phyloP scores from a whole-genome alignment of 2,888 invertebrate genomes.

The Pterostichus madidus region DNA sequence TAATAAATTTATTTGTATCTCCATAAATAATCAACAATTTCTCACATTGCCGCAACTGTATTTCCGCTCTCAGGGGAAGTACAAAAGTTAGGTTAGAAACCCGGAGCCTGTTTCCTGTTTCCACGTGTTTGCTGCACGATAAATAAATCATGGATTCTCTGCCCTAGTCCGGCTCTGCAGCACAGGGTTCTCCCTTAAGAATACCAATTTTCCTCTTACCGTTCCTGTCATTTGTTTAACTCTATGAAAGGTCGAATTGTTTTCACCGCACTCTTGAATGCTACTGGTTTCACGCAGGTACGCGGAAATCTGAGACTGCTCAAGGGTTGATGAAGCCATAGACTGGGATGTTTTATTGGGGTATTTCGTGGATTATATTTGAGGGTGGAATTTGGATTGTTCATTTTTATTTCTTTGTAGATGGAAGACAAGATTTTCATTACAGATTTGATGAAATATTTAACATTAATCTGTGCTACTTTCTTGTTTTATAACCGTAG shows the following conservation, averaged over 20 bases:
- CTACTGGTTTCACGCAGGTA: background rate
- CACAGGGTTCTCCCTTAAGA: background rate
- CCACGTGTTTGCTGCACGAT: conserved; percentile 36
- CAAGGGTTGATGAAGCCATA: background rate
- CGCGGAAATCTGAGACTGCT: background rate
- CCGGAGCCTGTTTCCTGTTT: background rate
- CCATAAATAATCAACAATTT: conserved; percentile 52
- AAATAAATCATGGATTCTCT: conserved; percentile 51
- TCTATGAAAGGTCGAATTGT: conserved; percentile 40
- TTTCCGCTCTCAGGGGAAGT: background rate
- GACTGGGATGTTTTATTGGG: conserved; percentile 2
- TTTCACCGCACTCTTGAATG: conserved; percentile 2
- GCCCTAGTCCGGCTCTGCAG: too few relatives aligned
- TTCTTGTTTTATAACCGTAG: too few relatives aligned
- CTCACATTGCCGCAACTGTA: conserved; percentile 11
- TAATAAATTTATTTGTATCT: conserved; percentile 51
- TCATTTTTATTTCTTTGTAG: background rate
- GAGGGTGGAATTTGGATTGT: background rate
- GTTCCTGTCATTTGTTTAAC: conserved; percentile 47
- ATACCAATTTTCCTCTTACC: conserved; percentile 6
- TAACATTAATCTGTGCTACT: too few relatives aligned
- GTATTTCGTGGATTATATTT: conserved; percentile 16
- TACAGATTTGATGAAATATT: too few relatives aligned
- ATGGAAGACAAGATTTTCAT: background rate
- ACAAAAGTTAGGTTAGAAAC: conserved; percentile 34